These are phyloP conservation scores for Peucedramus taeniatus DNA, from an alignment of 2,113 vertebrate species.

Conservation along the genomic window DNA sequence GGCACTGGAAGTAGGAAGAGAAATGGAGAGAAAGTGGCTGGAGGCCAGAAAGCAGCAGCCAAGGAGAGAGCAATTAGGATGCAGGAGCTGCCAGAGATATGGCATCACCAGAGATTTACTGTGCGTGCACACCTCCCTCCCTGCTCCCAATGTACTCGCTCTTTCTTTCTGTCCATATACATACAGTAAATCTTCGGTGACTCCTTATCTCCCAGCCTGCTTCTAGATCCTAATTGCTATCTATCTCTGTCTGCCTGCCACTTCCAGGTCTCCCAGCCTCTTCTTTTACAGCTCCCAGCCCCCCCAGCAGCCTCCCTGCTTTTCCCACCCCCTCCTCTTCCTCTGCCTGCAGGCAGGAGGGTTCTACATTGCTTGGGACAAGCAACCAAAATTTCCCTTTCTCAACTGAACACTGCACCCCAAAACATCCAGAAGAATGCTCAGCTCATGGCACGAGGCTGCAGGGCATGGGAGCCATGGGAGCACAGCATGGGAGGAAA, in stretches of 20 bases:
- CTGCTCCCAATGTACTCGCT: slow-evolving; percentile 45
- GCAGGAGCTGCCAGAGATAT: slow-evolving; percentile 50
- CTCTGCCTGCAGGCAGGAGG: not conserved
- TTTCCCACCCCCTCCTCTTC: not conserved
- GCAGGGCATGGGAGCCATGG: no score
- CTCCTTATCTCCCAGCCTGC: slow-evolving; percentile 65
- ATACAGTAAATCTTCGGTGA: slow-evolving; percentile 66
- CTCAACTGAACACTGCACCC: not conserved
- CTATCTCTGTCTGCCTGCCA: slow-evolving; percentile 57
- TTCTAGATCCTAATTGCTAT: slow-evolving; percentile 67
- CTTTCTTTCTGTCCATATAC: slow-evolving; percentile 64
- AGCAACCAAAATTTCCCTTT: not conserved
- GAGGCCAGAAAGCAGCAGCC: not conserved
- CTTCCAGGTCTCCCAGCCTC: slow-evolving; percentile 52
- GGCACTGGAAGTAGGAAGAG: not conserved
- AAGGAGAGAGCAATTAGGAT: slow-evolving; percentile 53
- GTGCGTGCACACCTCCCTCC: slow-evolving; percentile 57
- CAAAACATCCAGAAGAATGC: not conserved
- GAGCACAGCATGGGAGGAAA: accelerated
- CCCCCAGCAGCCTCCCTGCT: not conserved
- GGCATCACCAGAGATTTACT: slow-evolving; percentile 54
- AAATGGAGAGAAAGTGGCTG: not conserved
- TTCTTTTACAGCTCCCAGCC: not conserved
- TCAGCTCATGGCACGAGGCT: not conserved
- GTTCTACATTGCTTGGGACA: not conserved